Conservation (phyloP, 2,113 vertebrate genomes). For the Tiliqua scincoides region DNA sequence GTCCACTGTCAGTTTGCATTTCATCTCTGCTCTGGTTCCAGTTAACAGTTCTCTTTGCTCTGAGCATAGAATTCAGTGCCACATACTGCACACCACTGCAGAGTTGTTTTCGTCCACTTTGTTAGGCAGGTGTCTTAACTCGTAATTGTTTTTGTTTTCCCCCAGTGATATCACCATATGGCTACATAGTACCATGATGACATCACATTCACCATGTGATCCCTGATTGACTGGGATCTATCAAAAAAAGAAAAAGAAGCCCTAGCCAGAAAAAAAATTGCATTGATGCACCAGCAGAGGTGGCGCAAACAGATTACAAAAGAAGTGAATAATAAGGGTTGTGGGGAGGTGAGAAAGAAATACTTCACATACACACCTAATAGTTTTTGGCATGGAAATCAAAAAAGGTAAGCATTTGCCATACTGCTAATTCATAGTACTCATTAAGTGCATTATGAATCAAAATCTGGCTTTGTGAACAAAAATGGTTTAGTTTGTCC, state of each 20-base stretch:
- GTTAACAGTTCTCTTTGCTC: slow-evolving; percentile 13
- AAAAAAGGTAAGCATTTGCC: not conserved
- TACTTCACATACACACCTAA: not conserved
- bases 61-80: slow-evolving; percentile 36
- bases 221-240: not conserved
- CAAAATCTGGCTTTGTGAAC: not conserved
- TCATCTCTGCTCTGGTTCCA: slow-evolving; percentile 50
- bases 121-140: not conserved
- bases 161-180: not conserved
- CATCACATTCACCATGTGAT: not conserved
- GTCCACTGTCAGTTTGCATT: slow-evolving; percentile 61
- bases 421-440: not conserved
- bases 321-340: not conserved
- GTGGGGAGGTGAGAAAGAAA: not conserved
- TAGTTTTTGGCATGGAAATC: too few relatives aligned
- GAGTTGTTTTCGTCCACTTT: not conserved
- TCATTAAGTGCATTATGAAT: not conserved
- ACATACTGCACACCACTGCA: slow-evolving; percentile 19
- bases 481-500: not conserved
- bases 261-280: not conserved
- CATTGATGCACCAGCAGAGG: not conserved
- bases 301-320: not conserved
- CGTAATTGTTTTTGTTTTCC: not conserved
- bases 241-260: not conserved
- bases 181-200: not conserved